Evolutionary conservation across 1,140 invertebrate species (phyloP), one percentile per base, ranked within the genome.

Genomic region (Nilaparvata lugens): DNA sequence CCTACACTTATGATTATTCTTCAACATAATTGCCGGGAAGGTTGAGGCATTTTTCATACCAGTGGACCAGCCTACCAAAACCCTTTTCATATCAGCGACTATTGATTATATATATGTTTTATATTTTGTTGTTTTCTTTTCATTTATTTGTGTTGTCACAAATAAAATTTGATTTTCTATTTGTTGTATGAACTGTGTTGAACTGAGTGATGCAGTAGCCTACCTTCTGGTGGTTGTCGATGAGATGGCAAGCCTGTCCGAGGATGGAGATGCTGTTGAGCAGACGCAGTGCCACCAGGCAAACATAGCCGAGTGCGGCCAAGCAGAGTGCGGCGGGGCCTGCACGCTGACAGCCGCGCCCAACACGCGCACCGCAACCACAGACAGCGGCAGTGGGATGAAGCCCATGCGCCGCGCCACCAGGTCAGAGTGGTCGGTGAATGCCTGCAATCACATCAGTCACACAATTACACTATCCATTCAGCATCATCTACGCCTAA

Each of bases 331-430:
- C 80, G 14, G 85, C 80, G 14, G 83, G 74, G 71, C 81, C 71
- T 79, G 72, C 64, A 86, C 74, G 69, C 83, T 75, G 61, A 89
- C 69, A 58, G 91, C 83, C 73, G 88, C 81, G 43, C 81, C 77
- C 6, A 95, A 70, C 1, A 96, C 90, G 56, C 92, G 83, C 2
- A 91, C 85, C 60, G 95, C 86, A 14, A 98, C 87, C 18, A 97
- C 93, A 0, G 91, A 87, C 25, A 99, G 72, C 0, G 97, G 97
- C 62, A 99, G 79, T 2, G 97, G 95, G 70, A 98, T 98, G 70
- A 99, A 98, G 3, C 95, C 95, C 91, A 99, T 97, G 59, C 95
- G 78, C 2, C 96, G 79, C 0, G 95, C 95, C 4, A 98, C 90
- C 35, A 97, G 76, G 73, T 99, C 97, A 0, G 94, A 95, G 69